A percentile compares a stretch with the other conserved stretches of the same genome.
These are phyloP conservation scores for Epinotia nisella DNA, from an alignment of 2,888 invertebrate genomes.

Conservation along the genomic window DNA sequence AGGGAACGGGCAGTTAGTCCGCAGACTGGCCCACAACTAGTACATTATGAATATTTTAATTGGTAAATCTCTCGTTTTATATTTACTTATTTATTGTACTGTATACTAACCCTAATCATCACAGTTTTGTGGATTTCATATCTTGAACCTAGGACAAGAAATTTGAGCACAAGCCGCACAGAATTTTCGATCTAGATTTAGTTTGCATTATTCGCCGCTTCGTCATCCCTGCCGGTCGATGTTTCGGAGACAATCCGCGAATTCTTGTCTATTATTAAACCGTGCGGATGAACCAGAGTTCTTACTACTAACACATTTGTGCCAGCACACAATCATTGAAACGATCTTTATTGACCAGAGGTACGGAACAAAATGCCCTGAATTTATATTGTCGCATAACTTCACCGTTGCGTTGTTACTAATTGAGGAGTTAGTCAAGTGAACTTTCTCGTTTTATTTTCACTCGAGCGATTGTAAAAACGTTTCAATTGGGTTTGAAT, in stretches of 20 bases:
- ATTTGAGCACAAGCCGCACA: not conserved
- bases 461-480: not conserved
- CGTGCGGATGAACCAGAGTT: constrained; percentile 1
- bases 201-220: constrained; percentile 13
- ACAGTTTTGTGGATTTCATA: not conserved
- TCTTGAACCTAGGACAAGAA: not conserved
- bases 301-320: constrained; percentile 8
- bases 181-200: not conserved
- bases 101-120: too few relatives aligned
- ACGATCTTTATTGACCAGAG: not conserved
- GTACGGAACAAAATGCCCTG: not conserved
- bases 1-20: too few relatives aligned
- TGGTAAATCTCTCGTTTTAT: too few relatives aligned
- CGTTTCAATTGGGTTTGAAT: constrained; percentile 7
- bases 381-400: not conserved
- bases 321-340: constrained; percentile 2
- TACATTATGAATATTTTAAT: too few relatives aligned
- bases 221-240: constrained; percentile 8
- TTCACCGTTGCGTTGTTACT: not conserved
- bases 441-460: constrained; percentile 20
- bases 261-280: constrained; percentile 37
- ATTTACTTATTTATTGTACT: too few relatives aligned
- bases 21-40: too few relatives aligned
- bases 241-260: constrained; percentile 28
- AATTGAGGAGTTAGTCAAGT: constrained; percentile 20